These are phyloP conservation scores for Rhaphigaster nebulosa DNA, from an alignment of 2,888 invertebrate genomes.

Conservation along the genomic window DNA sequence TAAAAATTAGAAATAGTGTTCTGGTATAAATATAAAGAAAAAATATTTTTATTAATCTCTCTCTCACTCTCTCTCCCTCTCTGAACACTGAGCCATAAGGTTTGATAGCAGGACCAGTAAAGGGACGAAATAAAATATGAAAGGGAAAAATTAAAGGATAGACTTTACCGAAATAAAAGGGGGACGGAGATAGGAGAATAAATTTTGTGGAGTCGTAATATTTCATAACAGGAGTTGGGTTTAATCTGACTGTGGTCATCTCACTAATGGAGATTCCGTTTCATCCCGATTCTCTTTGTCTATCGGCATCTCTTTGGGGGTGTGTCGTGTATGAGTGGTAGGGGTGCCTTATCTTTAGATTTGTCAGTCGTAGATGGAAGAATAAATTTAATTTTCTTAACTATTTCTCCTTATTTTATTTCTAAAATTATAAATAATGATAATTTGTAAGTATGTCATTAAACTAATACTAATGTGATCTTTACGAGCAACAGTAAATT, in stretches of 20 bases:
- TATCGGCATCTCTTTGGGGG: neutral
- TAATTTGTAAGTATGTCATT: too few species aligned
- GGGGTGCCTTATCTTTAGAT: neutral
- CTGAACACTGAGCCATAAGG: neutral
- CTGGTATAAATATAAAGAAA: neutral
- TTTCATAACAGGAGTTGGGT: neutral
- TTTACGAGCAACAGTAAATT: too few species aligned
- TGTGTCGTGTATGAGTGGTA: neutral
- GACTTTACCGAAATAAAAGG: neutral
- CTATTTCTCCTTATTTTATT: neutral
- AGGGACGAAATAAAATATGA: neutral
- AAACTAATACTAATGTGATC: too few species aligned
- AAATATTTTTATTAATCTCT: neutral
- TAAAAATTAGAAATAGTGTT: too few species aligned
- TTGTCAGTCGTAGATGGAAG: neutral
- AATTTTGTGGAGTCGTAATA: neutral
- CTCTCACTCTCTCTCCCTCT: neutral
- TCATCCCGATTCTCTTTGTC: constrained; percentile 2
- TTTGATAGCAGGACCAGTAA: neutral
- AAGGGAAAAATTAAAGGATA: constrained; percentile 31
- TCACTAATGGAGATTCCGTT: neutral
- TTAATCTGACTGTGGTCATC: neutral
- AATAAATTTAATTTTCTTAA: neutral
- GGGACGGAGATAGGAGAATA: neutral
- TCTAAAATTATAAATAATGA: too few species aligned